phyloP scores from a whole-genome alignment of 2,113 vertebrate genomes.

The Misgurnus mizolepis region DNA sequence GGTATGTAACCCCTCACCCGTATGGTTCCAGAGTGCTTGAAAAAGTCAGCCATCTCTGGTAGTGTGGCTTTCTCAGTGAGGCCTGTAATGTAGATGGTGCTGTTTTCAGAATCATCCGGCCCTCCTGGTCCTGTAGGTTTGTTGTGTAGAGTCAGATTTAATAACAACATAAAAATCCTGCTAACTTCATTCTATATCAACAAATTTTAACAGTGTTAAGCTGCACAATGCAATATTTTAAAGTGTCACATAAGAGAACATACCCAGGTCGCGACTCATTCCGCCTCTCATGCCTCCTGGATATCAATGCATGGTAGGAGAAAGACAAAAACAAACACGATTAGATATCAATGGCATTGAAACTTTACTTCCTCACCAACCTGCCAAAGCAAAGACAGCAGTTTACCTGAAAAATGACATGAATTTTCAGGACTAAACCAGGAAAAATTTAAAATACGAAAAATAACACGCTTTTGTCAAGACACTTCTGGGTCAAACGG shows the following conservation, averaged over 20 bases:
- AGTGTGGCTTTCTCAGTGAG: slow-evolving; percentile 88
- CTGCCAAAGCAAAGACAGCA: slow-evolving; percentile 43
- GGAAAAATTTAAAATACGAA: slow-evolving; percentile 55
- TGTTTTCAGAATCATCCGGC: slow-evolving; percentile 92
- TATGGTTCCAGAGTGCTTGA: slow-evolving; percentile 88
- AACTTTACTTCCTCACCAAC: neutral
- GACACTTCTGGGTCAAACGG: slow-evolving; percentile 50
- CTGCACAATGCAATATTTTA: too few relatives aligned
- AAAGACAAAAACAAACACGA: slow-evolving; percentile 66
- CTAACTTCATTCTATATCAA: too few relatives aligned
- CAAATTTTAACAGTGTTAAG: too few relatives aligned
- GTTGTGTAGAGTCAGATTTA: neutral
- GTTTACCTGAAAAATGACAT: slow-evolving; percentile 17
- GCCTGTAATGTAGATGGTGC: slow-evolving; percentile 95
- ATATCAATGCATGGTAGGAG: slow-evolving; percentile 67
- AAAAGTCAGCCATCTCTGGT: slow-evolving; percentile 93
- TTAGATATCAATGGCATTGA: slow-evolving; percentile 51
- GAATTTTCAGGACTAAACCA: slow-evolving; percentile 59
- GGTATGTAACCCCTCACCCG: slow-evolving; percentile 73
- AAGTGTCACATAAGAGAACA: slow-evolving; percentile 36
- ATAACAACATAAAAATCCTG: neutral
- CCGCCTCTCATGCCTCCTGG: slow-evolving; percentile 87
- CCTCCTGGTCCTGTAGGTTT: slow-evolving; percentile 72
- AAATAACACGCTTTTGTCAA: slow-evolving; percentile 8
- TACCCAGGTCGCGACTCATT: slow-evolving; percentile 91